Percentiles rank a stretch among this genome's conserved stretches.
These are phyloP conservation scores for Caradrina clavipalpis DNA, from an alignment of 2,888 invertebrate genomes.

Conservation along the genomic window DNA sequence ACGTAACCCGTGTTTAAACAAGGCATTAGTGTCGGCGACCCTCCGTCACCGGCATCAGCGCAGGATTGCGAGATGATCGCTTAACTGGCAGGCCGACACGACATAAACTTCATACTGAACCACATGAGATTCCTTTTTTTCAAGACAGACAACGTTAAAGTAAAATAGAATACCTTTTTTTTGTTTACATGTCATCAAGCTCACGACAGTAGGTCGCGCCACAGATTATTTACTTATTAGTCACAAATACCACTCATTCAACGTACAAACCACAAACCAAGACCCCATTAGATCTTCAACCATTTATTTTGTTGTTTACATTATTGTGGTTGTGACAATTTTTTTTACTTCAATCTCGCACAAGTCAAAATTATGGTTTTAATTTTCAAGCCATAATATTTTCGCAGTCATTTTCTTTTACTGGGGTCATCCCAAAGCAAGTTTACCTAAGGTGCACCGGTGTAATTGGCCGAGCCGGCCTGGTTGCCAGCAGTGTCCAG, in stretches of 20 bases:
- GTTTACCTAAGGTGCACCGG: background rate
- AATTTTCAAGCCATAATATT: no score
- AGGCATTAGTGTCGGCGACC: constrained; percentile 31
- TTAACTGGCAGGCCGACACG: constrained; percentile 31
- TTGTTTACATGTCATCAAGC: constrained; percentile 12
- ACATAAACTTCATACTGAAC: no score
- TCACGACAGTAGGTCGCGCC: constrained; percentile 13
- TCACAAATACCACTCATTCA: constrained; percentile 21
- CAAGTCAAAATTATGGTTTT: no score
- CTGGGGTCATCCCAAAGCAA: background rate
- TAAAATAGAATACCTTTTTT: background rate
- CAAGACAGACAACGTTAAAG: background rate
- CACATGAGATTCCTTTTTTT: background rate
- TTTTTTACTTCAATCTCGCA: background rate
- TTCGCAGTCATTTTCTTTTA: background rate
- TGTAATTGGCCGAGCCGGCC: constrained; percentile 13
- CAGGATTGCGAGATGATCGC: constrained; percentile 50
- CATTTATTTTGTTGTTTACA: constrained; percentile 9
- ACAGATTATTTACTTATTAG: constrained; percentile 28
- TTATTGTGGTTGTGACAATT: background rate
- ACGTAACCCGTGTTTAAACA: constrained; percentile 12
- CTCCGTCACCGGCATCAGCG: constrained; percentile 41
- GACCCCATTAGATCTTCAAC: background rate
- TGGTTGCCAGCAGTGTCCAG: constrained; percentile 33
- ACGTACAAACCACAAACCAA: constrained; percentile 35